Conservation (phyloP, 2,797 vertebrate species). For the Squalus acanthias region DNA sequence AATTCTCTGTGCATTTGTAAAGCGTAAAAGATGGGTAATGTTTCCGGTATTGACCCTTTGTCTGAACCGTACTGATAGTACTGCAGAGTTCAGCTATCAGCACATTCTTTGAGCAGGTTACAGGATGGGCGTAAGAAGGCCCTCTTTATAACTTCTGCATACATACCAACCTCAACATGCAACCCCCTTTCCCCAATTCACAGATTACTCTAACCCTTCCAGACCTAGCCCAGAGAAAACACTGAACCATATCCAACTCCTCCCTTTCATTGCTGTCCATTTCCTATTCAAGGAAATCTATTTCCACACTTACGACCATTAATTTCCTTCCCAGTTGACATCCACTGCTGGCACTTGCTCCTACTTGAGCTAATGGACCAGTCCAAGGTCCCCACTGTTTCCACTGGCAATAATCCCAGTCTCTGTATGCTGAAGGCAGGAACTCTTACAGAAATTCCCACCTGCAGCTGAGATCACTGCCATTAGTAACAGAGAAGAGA, state of each 20-base stretch:
- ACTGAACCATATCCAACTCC: neutral
- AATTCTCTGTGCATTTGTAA: neutral
- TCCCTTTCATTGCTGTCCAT: neutral
- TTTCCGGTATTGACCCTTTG: neutral
- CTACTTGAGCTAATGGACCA: neutral
- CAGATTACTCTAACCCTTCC: neutral
- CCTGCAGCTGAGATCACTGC: neutral
- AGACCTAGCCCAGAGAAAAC: neutral
- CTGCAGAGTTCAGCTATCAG: neutral
- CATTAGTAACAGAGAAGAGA: neutral
- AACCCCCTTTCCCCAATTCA: neutral
- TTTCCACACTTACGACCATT: neutral
- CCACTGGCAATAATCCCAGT: neutral
- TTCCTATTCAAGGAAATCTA: neutral
- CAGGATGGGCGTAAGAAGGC: neutral
- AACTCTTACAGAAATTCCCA: neutral
- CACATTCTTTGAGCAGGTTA: neutral
- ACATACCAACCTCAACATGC: neutral
- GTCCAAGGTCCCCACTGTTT: neutral
- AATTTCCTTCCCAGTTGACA: neutral
- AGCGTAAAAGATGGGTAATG: neutral
- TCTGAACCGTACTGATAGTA: neutral
- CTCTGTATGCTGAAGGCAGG: neutral
- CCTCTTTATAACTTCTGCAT: neutral
- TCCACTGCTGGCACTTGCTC: neutral